phyloP scores from a whole-genome alignment of 2,888 invertebrate genomes.

The Ophioninae sp. region DNA sequence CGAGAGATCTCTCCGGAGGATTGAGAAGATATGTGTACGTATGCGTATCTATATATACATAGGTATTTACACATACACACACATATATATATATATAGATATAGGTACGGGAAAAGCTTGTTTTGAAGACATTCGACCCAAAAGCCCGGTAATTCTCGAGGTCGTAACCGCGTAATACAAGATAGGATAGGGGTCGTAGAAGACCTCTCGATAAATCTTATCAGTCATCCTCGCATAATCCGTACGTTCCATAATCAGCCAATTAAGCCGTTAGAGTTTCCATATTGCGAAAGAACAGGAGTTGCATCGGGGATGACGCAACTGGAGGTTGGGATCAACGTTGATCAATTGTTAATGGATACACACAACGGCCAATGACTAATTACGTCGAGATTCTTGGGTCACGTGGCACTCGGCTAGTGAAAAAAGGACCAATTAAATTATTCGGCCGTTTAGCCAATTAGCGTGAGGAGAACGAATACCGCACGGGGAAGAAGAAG shows the following conservation, averaged over 20 bases:
- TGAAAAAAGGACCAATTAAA: slow-evolving; percentile 51
- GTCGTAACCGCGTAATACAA: slow-evolving; percentile 37
- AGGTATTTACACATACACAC: background rate
- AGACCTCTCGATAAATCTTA: slow-evolving; percentile 59
- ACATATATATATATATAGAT: background rate
- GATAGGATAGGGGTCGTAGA: slow-evolving; percentile 13
- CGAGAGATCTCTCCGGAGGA: slow-evolving; percentile 38
- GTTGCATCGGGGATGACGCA: background rate
- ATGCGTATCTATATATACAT: background rate
- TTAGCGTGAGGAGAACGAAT: slow-evolving; percentile 39
- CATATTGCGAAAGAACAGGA: background rate
- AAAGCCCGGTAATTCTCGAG: slow-evolving; percentile 48
- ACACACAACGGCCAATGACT: background rate
- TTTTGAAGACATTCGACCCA: slow-evolving; percentile 2
- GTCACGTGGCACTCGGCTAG: background rate
- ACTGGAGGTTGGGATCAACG: background rate
- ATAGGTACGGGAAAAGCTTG: slow-evolving; percentile 12
- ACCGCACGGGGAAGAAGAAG: slow-evolving; percentile 9
- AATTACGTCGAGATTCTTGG: slow-evolving; percentile 13
- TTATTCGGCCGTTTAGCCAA: slow-evolving; percentile 56
- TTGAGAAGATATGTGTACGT: background rate
- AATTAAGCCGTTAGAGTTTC: slow-evolving; percentile 31
- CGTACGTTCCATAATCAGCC: slow-evolving; percentile 56
- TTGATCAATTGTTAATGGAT: background rate
- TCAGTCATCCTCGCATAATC: slow-evolving; percentile 39